Conservation (phyloP, 1,140 invertebrate species). For the Drosophila carrolli region DNA sequence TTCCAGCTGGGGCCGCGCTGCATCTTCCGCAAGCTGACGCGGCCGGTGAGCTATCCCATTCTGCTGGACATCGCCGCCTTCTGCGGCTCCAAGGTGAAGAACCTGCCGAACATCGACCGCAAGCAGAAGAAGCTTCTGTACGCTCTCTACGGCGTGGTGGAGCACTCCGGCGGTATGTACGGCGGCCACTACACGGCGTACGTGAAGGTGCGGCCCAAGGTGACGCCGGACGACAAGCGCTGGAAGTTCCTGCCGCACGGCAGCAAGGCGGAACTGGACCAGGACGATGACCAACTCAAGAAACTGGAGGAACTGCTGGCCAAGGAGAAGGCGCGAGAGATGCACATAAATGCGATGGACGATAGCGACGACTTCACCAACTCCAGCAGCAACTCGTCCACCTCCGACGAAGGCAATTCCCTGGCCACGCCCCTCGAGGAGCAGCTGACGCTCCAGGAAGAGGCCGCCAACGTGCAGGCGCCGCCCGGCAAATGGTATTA, state of each 20-base stretch:
- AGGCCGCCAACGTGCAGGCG: slow-evolving; percentile 85
- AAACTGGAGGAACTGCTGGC: slow-evolving; percentile 73
- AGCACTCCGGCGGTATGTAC: slow-evolving; percentile 95
- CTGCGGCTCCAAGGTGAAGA: slow-evolving; percentile 91
- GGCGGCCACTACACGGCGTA: slow-evolving; percentile 99
- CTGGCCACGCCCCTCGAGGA: slow-evolving; percentile 64
- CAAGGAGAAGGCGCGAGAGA: slow-evolving; percentile 83
- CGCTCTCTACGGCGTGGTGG: slow-evolving; percentile 96
- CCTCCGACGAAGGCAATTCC: slow-evolving; percentile 61
- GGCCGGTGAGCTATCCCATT: slow-evolving; percentile 94
- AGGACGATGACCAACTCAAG: slow-evolving; percentile 76
- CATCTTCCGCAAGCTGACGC: slow-evolving; percentile 91
- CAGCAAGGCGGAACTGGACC: slow-evolving; percentile 84
- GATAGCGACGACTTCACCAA: slow-evolving; percentile 85
- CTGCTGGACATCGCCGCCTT: slow-evolving; percentile 95
- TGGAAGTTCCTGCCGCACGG: slow-evolving; percentile 89
- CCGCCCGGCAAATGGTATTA: slow-evolving; percentile 95
- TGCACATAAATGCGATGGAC: slow-evolving; percentile 73
- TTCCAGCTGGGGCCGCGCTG: slow-evolving; percentile 89
- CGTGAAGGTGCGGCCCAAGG: slow-evolving; percentile 89
- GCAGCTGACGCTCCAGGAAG: slow-evolving; percentile 28
- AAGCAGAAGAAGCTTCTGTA: slow-evolving; percentile 92
- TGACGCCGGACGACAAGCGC: slow-evolving; percentile 87
- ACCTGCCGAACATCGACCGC: slow-evolving; percentile 87
- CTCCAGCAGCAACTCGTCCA: slow-evolving; percentile 85